Evolutionary conservation across 2,113 vertebrate species (phyloP).

Genomic region (Macroglossus sobrinus): DNA sequence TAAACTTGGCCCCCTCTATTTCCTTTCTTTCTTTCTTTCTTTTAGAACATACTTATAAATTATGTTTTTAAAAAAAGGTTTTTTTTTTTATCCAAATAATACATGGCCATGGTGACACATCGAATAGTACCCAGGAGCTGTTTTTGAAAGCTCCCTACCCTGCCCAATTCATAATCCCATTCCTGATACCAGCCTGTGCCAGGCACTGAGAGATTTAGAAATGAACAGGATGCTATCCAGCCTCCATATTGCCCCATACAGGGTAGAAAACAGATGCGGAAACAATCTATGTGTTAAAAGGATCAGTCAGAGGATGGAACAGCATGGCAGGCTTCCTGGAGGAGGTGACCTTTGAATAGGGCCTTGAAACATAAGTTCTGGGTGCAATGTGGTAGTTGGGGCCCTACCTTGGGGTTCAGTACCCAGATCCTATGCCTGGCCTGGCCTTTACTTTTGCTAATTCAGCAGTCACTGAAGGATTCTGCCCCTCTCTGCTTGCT

Average conservation of each 20-base stretch:
- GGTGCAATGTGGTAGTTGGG: neutral
- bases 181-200: neutral
- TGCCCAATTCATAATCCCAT: neutral
- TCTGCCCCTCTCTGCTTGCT: neutral
- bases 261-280: neutral
- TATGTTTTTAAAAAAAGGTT: neutral
- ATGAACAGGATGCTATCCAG: neutral
- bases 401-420: neutral
- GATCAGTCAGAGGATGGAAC: neutral
- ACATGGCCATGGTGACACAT: neutral
- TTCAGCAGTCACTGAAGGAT: neutral
- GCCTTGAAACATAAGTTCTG: neutral
- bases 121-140: neutral
- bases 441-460: neutral
- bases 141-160: neutral
- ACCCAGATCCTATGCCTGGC: neutral
- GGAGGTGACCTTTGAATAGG: neutral
- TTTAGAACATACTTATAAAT: neutral
- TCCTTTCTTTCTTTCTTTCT: neutral
- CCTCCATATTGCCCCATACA: neutral
- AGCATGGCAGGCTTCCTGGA: neutral
- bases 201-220: neutral
- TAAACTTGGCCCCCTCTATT: neutral
- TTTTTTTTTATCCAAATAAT: neutral
- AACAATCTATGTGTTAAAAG: neutral